Evolutionary conservation across 2,888 invertebrate species (phyloP).

Genomic region (Tenthredo distinguenda): DNA sequence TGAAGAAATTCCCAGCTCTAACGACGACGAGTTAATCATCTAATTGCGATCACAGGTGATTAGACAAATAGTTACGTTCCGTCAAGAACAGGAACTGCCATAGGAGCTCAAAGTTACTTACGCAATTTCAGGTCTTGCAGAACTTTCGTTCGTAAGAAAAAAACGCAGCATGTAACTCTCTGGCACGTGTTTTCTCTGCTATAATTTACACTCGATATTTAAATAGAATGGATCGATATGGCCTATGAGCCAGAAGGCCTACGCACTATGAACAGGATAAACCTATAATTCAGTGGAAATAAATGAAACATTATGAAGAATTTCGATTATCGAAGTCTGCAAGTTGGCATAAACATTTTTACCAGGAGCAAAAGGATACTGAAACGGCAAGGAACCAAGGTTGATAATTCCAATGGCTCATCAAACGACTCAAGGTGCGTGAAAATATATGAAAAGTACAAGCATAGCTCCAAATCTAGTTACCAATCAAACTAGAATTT

Average conservation of each 20-base stretch:
- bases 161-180: background rate
- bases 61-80: background rate
- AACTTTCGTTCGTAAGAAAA: slow-evolving; percentile 10
- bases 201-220: slow-evolving; percentile 1
- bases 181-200: slow-evolving; percentile 10
- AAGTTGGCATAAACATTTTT: background rate
- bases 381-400: background rate
- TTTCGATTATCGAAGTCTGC: background rate
- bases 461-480: background rate
- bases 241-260: background rate
- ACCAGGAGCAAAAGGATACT: background rate
- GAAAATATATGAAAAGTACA: background rate
- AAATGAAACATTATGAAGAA: background rate
- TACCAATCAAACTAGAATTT: background rate
- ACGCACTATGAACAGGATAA: background rate
- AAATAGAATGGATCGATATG: background rate
- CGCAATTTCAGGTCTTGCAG: background rate
- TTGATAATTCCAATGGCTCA: background rate
- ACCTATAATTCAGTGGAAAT: background rate
- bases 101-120: background rate
- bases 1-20: background rate
- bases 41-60: background rate
- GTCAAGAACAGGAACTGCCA: slow-evolving; percentile 16
- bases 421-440: background rate
- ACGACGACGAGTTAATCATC: background rate